A percentile compares a stretch with the other conserved stretches of the same genome.
Conservation (phyloP, 2,113 vertebrate species). For the Rutilus rutilus region DNA sequence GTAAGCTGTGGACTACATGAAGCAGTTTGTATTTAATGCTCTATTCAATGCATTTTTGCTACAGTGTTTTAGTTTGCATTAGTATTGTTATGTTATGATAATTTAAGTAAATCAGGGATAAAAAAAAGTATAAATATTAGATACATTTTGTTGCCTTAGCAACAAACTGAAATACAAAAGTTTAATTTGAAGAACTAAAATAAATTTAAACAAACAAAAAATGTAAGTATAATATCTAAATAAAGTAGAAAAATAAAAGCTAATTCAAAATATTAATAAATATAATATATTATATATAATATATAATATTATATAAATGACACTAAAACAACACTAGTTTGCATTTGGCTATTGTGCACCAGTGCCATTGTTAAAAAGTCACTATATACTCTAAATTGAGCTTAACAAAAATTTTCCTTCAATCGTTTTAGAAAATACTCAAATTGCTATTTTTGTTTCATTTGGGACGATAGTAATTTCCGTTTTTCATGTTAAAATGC, state of each 20-base stretch:
- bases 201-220: neutral
- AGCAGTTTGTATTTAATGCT: slow-evolving; percentile 82
- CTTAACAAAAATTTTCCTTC: too few relatives aligned
- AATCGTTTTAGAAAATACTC: neutral
- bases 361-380: slow-evolving; percentile 75
- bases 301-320: neutral
- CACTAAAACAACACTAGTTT: neutral
- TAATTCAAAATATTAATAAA: neutral
- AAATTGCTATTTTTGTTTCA: neutral
- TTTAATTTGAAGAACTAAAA: neutral
- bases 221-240: neutral
- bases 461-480: slow-evolving; percentile 50
- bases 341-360: neutral
- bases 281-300: neutral
- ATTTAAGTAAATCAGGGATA: neutral
- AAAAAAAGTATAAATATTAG: neutral
- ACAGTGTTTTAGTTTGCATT: slow-evolving; percentile 75
- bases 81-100: slow-evolving; percentile 81
- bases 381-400: slow-evolving; percentile 73
- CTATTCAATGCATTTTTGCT: slow-evolving; percentile 87
- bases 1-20: slow-evolving; percentile 89
- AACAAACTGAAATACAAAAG: neutral
- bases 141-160: neutral
- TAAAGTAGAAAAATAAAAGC: neutral
- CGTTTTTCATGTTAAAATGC: slow-evolving; percentile 87